Evolutionary conservation across 2,888 invertebrate genomes (phyloP), one percentile per base, ranked within the genome.

Genomic region (Aethes cnicana): DNA sequence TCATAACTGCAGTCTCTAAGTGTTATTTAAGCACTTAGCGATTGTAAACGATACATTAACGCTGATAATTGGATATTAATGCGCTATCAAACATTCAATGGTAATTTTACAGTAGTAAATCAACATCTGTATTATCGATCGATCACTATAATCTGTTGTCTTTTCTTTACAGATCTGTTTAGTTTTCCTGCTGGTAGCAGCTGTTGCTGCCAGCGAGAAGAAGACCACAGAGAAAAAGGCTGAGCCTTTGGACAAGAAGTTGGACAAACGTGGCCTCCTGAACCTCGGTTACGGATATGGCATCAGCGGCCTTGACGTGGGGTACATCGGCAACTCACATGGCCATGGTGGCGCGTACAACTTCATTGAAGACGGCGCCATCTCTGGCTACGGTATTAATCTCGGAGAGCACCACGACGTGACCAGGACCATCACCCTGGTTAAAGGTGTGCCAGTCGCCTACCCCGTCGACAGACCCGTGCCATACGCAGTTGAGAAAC

Each of bases 201-300:
- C 93, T 70, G 94, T 92, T 66, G 92, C 93, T 91, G 93, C 93
- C 81, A 91, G 92, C 78, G 91, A 92, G 90, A 92, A 93, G 90
- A 92, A 92, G 78, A 78, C 84, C 63, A 84, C 85, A 76, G 83
- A 84, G 58, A 89, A 90, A 70, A 90, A 90, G 77, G 91, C 91
- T 66, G 90, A 91, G 66, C 90, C 92, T 48, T 78, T 92, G 62
- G 94, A 94, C 58, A 95, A 95, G 91, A 95, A 95, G 81, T 91
- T 95, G 78, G 94, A 95, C 85, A 95, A 96, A 84, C 94, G 95
- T 64, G 95, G 95, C 62, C 92, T 95, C 65, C 90, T 95, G 54
- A 93, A 94, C 74, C 90, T 95, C 73, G 95, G 95, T 64, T 95
- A 95, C 68, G 95, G 95, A 47, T 95, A 95, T 78, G 95, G 94